These are phyloP conservation scores for Yponomeuta cagnagella DNA, from an alignment of 2,888 invertebrate genomes.

Conservation along the genomic window DNA sequence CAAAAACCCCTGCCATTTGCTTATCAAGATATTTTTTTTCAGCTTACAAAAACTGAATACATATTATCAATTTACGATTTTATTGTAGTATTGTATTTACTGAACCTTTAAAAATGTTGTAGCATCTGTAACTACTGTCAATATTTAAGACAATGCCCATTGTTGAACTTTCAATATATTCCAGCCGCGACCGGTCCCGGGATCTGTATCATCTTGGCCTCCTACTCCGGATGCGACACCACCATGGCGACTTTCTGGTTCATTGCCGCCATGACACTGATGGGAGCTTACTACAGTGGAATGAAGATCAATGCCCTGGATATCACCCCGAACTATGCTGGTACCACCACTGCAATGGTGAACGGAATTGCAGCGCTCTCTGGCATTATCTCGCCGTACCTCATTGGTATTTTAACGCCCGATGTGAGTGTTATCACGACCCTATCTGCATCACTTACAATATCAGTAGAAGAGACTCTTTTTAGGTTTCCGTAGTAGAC, in stretches of 20 bases:
- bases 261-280: conserved; percentile 78
- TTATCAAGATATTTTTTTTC: too few relatives aligned
- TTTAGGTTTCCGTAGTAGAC: too few relatives aligned
- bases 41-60: too few relatives aligned
- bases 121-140: too few relatives aligned
- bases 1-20: too few relatives aligned
- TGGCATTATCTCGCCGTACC: conserved; percentile 78
- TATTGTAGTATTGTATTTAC: too few relatives aligned
- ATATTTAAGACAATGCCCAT: background rate
- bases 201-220: conserved; percentile 77
- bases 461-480: too few relatives aligned
- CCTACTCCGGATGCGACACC: conserved; percentile 78
- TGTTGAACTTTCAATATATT: background rate
- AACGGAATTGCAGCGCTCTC: conserved; percentile 79
- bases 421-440: conserved; percentile 58
- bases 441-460: too few relatives aligned
- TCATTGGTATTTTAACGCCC: conserved; percentile 77
- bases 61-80: too few relatives aligned
- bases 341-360: conserved; percentile 79
- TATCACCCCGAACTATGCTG: conserved; percentile 79
- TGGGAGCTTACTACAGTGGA: conserved; percentile 83
- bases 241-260: conserved; percentile 75
- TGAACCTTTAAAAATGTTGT: too few relatives aligned
- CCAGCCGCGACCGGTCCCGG: conserved; percentile 80
- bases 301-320: conserved; percentile 81